Evolutionary conservation across 2,888 invertebrate genomes (phyloP), one percentile per base, ranked within the genome.

Genomic region (Stenoptilia bipunctidactyla): DNA sequence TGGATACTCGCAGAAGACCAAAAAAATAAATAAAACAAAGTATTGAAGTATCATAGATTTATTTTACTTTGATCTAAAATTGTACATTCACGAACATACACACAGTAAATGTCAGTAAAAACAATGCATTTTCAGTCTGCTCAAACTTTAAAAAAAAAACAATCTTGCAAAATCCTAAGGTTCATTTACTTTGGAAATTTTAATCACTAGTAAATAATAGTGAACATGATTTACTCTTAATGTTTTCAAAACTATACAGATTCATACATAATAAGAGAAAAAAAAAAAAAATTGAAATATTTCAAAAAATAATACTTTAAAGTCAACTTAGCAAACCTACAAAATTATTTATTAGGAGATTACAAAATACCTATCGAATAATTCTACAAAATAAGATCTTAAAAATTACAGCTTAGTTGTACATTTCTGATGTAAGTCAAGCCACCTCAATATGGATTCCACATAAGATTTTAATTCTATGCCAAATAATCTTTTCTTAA

Each of bases 81-180:
- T 74, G 65, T 76, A 82, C 80, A 83, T 76, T 75, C 79, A 80
- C 74, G 68, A 80, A 77, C 75, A 74, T 73, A 77, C 80, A 82
- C 79, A 77, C 73, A 72, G 56, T 66, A 65, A 65, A 66, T 58
- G 58, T 59, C 56, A 30, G 30, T 30, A 58, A 56, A 60, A 66
- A 62, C 51, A 62, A 61, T 53, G 43, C 30, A 30, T 30, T 45
- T 40, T 64, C 66, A 66, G 61, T 68, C 58, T 46, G 65, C 55
- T 48, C 39, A 39, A 44, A 58, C 53, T 55, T 49, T 40, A 48
- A 55, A 56, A 49, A 50, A 54, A 45, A 38, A 44, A 40, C 51
- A 33, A 37, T 36, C 39, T 54, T 61, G 59, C 53, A 66, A 61
- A 61, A 67, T 66, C 8, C 20, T 20, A 20, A 20, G 61, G 60